These are phyloP conservation scores for Callyntrura guangdongensis DNA, from an alignment of 2,888 invertebrate species.

Conservation along the genomic window DNA sequence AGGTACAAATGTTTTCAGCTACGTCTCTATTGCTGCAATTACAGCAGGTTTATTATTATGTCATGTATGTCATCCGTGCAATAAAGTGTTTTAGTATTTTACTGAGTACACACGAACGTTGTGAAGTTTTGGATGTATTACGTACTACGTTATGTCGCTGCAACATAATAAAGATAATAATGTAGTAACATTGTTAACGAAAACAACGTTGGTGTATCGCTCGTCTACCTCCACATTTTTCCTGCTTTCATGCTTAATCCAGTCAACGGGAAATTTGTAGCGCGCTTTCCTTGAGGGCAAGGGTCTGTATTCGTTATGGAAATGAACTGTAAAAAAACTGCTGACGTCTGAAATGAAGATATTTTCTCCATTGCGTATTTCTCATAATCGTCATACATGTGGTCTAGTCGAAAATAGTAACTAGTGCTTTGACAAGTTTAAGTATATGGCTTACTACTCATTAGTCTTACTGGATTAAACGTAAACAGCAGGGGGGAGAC, in stretches of 20 bases:
- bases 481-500: conserved; percentile 14
- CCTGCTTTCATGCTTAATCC: conserved; percentile 5
- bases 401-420: conserved; percentile 22
- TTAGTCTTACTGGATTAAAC: conserved; percentile 23
- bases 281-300: not conserved
- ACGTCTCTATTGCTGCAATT: too few species aligned
- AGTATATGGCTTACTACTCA: not conserved
- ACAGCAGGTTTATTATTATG: too few species aligned
- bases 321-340: too few species aligned
- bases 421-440: conserved; percentile 26
- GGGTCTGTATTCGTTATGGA: not conserved
- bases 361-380: not conserved
- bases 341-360: not conserved
- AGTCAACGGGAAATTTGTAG: conserved; percentile 23
- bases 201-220: too few species aligned
- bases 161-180: too few species aligned
- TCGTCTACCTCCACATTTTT: not conserved
- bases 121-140: too few species aligned
- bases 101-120: not conserved
- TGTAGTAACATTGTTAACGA: too few species aligned
- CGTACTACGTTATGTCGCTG: too few species aligned
- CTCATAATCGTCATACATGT: not conserved
- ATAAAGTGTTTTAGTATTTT: too few species aligned
- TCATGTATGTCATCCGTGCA: too few species aligned
- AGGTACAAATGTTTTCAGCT: too few species aligned